Percentiles rank a stretch among this genome's conserved stretches.
These are phyloP conservation scores for Chelonus insularis DNA, from an alignment of 1,140 invertebrate species.

Conservation along the genomic window DNA sequence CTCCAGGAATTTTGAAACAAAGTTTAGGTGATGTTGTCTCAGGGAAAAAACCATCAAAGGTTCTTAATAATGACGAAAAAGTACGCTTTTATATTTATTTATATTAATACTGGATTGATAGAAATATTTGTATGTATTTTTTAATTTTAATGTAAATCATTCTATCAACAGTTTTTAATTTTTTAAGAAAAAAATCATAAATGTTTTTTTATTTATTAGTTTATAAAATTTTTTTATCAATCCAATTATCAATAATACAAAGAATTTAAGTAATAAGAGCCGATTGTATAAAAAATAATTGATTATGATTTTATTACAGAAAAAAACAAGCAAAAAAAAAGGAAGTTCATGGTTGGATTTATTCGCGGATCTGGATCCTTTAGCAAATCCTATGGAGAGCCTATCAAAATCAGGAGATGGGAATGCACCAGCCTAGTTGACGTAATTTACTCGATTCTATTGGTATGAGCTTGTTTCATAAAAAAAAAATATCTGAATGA, in stretches of 20 bases:
- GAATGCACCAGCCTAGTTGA: slow-evolving; percentile 50
- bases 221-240: too few relatives aligned
- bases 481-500: slow-evolving; percentile 16
- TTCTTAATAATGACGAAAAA: slow-evolving; percentile 13
- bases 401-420: slow-evolving; percentile 39
- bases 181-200: too few relatives aligned
- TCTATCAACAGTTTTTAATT: too few relatives aligned
- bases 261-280: too few relatives aligned
- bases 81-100: neutral
- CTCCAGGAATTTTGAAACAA: slow-evolving; percentile 53
- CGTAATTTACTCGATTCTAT: slow-evolving; percentile 60
- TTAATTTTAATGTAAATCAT: neutral
- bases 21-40: slow-evolving; percentile 47
- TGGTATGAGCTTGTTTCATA: slow-evolving; percentile 24
- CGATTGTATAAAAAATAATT: too few relatives aligned
- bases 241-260: too few relatives aligned
- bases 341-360: slow-evolving; percentile 79
- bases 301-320: too few relatives aligned
- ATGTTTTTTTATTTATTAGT: too few relatives aligned
- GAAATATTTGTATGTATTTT: too few relatives aligned
- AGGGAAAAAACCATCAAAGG: neutral
- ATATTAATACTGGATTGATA: neutral
- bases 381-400: slow-evolving; percentile 66
- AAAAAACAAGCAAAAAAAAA: slow-evolving; percentile 43
- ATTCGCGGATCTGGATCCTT: slow-evolving; percentile 91